Conservation (phyloP, 2,797 vertebrate genomes). For the Catharus ustulatus region DNA sequence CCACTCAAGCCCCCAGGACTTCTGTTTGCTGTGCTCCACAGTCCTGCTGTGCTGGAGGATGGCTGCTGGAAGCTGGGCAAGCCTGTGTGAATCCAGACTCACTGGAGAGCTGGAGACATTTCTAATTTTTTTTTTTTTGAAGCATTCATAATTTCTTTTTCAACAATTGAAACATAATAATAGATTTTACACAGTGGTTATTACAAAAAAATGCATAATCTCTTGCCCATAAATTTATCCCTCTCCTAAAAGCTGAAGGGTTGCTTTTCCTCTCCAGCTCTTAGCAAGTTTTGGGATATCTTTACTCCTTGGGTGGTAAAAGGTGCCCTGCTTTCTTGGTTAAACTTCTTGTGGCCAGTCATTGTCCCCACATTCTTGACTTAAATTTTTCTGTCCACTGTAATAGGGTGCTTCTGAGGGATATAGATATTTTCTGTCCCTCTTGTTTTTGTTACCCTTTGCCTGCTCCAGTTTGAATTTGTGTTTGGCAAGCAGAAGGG, state of each 20-base stretch:
- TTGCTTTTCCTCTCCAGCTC: background rate
- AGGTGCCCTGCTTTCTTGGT: background rate
- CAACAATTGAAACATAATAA: background rate
- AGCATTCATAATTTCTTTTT: background rate
- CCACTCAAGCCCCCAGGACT: background rate
- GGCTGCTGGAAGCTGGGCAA: background rate
- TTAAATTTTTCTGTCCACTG: background rate
- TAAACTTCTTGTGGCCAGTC: background rate
- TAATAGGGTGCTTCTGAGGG: background rate
- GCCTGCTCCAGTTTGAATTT: background rate
- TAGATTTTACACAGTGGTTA: background rate
- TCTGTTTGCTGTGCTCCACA: background rate
- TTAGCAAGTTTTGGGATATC: background rate
- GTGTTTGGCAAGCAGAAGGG: background rate
- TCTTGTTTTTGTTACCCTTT: background rate
- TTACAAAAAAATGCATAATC: background rate
- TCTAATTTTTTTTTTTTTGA: background rate
- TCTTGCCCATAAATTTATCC: background rate
- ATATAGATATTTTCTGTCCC: background rate
- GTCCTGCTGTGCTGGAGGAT: background rate
- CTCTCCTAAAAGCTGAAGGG: background rate
- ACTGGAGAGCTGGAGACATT: background rate
- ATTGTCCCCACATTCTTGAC: background rate
- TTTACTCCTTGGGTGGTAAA: background rate
- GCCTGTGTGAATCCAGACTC: background rate